Evolutionary conservation across 2,113 vertebrate genomes (phyloP).

Genomic region (Recurvirostra avosetta): DNA sequence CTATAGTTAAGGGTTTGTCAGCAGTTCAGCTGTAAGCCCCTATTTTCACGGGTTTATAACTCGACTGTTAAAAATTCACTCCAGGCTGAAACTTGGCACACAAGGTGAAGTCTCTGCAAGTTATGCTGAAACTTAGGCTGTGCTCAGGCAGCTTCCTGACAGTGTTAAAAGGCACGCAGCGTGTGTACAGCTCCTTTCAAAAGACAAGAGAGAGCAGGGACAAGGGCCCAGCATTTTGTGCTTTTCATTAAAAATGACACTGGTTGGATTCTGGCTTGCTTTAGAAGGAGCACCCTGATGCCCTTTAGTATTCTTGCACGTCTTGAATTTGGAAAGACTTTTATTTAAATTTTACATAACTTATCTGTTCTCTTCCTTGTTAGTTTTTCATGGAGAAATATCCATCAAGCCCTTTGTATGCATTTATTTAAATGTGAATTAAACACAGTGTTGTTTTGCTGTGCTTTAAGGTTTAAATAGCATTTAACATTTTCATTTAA

Average conservation of each 20-base stretch:
- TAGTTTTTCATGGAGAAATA: background rate
- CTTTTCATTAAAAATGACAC: background rate
- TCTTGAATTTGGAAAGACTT: background rate
- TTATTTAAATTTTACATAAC: background rate
- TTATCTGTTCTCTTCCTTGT: background rate
- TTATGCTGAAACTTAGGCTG: slow-evolving; percentile 14
- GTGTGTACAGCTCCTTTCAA: background rate
- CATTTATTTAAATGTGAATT: background rate
- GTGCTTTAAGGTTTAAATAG: background rate
- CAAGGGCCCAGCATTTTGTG: background rate
- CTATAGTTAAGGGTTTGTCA: slow-evolving; percentile 22
- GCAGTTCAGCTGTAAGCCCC: slow-evolving; percentile 37
- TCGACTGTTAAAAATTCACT: slow-evolving; percentile 50
- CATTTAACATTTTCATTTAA: background rate
- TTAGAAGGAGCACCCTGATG: background rate
- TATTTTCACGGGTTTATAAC: slow-evolving; percentile 40
- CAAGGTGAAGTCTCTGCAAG: background rate
- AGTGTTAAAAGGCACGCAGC: background rate
- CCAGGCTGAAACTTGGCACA: slow-evolving; percentile 38
- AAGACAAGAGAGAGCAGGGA: background rate
- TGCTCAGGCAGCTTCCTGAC: slow-evolving; percentile 14
- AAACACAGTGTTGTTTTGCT: background rate
- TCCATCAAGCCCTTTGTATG: background rate
- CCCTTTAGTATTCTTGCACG: fast-evolving
- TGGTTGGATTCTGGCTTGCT: background rate